A percentile compares a stretch with the other conserved stretches of the same genome.
Conservation (phyloP, 2,888 invertebrate species). For the Mayetiola destructor region DNA sequence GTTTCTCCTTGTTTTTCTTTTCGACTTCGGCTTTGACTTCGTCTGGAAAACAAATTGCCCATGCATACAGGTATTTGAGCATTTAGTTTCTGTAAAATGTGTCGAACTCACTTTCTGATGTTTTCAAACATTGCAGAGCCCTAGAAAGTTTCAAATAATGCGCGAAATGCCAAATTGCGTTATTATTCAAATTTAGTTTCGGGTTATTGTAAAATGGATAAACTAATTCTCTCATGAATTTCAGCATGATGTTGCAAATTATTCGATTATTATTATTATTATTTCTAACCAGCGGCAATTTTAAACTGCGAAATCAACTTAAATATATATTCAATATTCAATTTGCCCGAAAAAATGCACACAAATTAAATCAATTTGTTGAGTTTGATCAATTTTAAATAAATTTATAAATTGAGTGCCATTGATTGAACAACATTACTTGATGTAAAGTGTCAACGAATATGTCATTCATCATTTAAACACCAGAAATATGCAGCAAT, state of each 20-base stretch:
- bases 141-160: neutral
- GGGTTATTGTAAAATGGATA: neutral
- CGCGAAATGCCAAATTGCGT: neutral
- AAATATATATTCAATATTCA: too few relatives aligned
- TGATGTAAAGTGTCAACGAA: conserved; percentile 12
- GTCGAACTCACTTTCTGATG: too few relatives aligned
- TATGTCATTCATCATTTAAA: conserved; percentile 12
- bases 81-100: too few relatives aligned
- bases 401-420: conserved; percentile 10
- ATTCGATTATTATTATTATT: conserved; percentile 1
- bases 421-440: conserved; percentile 13
- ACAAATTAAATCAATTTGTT: conserved; percentile 12
- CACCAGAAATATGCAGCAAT: conserved; percentile 11
- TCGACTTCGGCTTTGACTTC: neutral
- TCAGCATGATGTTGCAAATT: conserved; percentile 9
- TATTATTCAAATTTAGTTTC: neutral
- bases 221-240: neutral
- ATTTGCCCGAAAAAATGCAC: neutral
- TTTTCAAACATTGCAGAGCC: neutral
- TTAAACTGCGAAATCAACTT: too few relatives aligned
- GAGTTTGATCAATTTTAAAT: conserved; percentile 5
- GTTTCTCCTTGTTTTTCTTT: neutral
- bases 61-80: neutral
- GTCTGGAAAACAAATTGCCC: neutral
- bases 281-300: conserved; percentile 1